Conservation (phyloP, 2,888 invertebrate genomes). For the Camptogramma bilineatum region DNA sequence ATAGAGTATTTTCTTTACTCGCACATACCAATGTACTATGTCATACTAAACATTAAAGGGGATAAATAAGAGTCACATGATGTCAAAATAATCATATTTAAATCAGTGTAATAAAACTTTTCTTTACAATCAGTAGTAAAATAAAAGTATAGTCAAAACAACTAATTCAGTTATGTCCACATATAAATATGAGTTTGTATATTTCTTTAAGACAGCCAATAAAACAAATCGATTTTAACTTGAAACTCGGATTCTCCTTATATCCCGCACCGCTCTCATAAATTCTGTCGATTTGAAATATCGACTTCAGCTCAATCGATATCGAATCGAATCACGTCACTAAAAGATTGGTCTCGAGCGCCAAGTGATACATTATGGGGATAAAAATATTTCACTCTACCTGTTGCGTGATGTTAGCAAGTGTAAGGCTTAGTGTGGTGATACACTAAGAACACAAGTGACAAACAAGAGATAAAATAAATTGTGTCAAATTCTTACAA, state of each 20-base stretch:
- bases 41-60: too few species aligned
- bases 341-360: constrained; percentile 62
- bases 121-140: too few species aligned
- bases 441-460: constrained; percentile 13
- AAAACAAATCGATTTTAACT: constrained; percentile 2
- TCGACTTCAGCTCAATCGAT: constrained; percentile 56
- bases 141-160: too few species aligned
- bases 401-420: constrained; percentile 75
- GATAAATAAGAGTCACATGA: too few species aligned
- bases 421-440: constrained; percentile 51
- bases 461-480: neutral
- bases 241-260: constrained; percentile 3
- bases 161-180: too few species aligned
- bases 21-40: too few species aligned
- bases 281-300: constrained; percentile 31
- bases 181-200: neutral
- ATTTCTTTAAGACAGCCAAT: neutral
- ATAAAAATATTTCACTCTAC: constrained; percentile 80
- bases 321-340: constrained; percentile 61
- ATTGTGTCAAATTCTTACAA: neutral
- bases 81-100: too few species aligned
- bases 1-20: too few species aligned
- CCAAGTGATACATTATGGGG: constrained; percentile 76
- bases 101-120: too few species aligned
- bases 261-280: constrained; percentile 16